Percentiles rank a stretch among this genome's conserved stretches.
Evolutionary conservation across 2,888 invertebrate genomes (phyloP).

Genomic region (Pristionchus japonicus): DNA sequence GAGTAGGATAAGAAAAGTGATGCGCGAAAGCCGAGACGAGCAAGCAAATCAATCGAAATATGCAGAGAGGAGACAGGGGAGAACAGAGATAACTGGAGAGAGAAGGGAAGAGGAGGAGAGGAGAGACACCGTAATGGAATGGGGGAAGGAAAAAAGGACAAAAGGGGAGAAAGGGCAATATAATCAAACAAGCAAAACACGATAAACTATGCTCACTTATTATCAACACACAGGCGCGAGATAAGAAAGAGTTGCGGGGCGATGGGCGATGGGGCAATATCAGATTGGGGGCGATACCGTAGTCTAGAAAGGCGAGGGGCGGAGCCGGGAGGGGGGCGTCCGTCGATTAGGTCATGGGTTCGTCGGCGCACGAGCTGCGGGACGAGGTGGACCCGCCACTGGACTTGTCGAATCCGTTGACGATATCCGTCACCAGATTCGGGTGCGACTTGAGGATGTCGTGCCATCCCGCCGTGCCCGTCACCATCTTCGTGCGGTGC

Average conservation of each 20-base stretch:
- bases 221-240: neutral
- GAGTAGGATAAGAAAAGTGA: neutral
- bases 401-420: conserved; percentile 56
- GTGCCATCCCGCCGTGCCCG: conserved; percentile 62
- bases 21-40: neutral
- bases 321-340: neutral
- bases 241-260: neutral
- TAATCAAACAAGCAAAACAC: neutral
- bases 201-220: neutral
- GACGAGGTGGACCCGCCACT: conserved; percentile 10
- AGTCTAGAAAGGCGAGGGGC: neutral
- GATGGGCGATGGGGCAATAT: neutral
- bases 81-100: neutral
- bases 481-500: conserved; percentile 66
- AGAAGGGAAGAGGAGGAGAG: neutral
- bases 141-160: neutral
- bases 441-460: conserved; percentile 69
- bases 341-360: conserved; percentile 41
- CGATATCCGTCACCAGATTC: conserved; percentile 72
- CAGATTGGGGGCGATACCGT: neutral
- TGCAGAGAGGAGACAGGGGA: conserved; percentile 9
- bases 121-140: conserved; percentile 4
- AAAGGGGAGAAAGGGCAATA: neutral
- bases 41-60: neutral
- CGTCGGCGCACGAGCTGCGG: conserved; percentile 7